Evolutionary conservation across 2,113 vertebrate species (phyloP).

Genomic region (Anas platyrhynchos): DNA sequence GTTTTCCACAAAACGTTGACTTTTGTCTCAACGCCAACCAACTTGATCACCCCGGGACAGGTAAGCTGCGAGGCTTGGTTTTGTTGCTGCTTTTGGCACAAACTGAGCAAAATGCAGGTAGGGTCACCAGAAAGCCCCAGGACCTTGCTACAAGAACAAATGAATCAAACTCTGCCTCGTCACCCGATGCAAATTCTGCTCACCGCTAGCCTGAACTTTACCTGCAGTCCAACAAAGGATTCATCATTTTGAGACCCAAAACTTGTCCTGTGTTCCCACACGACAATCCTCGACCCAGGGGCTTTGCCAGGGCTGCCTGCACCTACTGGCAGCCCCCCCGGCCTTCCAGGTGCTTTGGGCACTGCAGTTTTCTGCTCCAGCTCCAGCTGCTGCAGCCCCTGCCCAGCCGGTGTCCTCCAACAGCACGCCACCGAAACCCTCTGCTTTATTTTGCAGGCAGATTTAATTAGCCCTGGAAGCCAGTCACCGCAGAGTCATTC

Average conservation of each 20-base stretch:
- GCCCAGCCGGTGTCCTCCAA: background rate
- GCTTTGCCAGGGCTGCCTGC: too few species aligned
- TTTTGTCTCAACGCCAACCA: background rate
- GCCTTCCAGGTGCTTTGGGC: background rate
- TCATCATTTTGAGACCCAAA: background rate
- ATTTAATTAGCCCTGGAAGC: background rate
- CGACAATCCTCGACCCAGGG: background rate
- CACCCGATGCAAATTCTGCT: background rate
- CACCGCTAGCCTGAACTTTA: background rate
- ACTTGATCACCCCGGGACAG: accelerated
- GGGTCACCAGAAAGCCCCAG: background rate
- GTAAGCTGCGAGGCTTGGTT: background rate
- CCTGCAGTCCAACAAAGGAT: background rate
- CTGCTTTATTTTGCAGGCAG: background rate
- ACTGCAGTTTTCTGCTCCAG: background rate
- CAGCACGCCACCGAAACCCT: background rate
- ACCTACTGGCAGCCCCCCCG: background rate
- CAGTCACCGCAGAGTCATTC: background rate
- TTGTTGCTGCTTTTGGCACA: background rate
- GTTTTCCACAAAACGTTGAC: background rate
- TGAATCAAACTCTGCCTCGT: background rate
- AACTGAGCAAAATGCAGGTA: background rate
- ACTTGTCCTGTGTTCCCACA: background rate
- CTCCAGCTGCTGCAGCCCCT: background rate
- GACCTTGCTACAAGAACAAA: background rate